Evolutionary conservation across 2,797 vertebrate species (phyloP).

Genomic region (Gallirallus australis): DNA sequence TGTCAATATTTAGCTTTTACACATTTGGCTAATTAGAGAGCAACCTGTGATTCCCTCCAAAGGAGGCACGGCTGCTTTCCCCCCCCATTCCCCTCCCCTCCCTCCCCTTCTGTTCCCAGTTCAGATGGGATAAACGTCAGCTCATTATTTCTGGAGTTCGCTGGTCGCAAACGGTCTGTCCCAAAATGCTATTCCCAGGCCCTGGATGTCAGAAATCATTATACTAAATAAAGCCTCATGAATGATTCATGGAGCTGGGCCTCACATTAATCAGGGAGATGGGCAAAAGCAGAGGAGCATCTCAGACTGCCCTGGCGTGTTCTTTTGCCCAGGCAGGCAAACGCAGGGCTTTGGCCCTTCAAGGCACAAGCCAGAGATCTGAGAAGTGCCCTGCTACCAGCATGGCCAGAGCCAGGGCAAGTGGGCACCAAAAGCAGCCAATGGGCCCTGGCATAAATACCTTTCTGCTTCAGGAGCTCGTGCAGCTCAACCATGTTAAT

Average conservation of each 20-base stretch:
- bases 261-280: conserved; percentile 32
- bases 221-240: conserved; percentile 61
- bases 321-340: not conserved
- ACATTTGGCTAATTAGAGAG: conserved; percentile 60
- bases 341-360: not conserved
- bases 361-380: not conserved
- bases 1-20: conserved; percentile 61
- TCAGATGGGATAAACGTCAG: conserved; percentile 25
- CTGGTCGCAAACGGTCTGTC: conserved; percentile 35
- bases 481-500: not conserved
- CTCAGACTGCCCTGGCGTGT: fast-evolving
- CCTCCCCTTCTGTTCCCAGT: not conserved
- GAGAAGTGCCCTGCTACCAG: not conserved
- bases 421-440: not conserved
- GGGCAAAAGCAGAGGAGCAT: not conserved
- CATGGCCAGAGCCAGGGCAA: not conserved
- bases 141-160: conserved; percentile 53
- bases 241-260: conserved; percentile 50
- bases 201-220: conserved; percentile 67
- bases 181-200: conserved; percentile 57
- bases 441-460: not conserved
- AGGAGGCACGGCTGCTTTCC: not conserved
- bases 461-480: conserved; percentile 42
- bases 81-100: not conserved
- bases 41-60: conserved; percentile 21